phyloP scores from a whole-genome alignment of 1,140 invertebrate genomes.

The Nasonia vitripennis region DNA sequence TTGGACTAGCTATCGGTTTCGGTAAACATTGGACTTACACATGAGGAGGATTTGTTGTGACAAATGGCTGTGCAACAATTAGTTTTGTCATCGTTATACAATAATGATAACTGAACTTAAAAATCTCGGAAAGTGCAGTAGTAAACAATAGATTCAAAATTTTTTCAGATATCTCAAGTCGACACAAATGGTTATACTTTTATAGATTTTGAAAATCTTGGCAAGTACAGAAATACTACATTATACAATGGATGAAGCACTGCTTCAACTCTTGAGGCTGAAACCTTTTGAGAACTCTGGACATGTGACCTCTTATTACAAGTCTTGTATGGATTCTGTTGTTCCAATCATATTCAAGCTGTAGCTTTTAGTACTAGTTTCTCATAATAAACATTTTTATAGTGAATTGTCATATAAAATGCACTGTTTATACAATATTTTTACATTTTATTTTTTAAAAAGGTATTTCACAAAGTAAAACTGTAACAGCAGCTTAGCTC shows the following conservation, averaged over 20 bases:
- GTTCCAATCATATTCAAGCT: background rate
- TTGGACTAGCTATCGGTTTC: background rate
- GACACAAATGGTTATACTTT: no score
- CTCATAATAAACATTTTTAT: background rate
- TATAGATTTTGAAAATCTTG: no score
- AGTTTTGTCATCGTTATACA: background rate
- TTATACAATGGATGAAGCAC: background rate
- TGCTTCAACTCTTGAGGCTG: conserved; percentile 19
- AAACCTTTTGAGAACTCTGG: conserved; percentile 39
- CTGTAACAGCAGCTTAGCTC: background rate
- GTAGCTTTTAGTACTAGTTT: background rate
- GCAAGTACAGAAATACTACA: no score
- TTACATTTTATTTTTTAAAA: background rate
- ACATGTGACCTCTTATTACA: background rate
- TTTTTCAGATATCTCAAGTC: background rate
- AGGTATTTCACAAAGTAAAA: no score
- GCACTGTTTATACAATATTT: background rate
- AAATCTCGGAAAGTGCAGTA: no score
- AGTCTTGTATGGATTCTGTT: conserved; percentile 35
- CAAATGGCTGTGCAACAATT: background rate
- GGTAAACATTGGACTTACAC: background rate
- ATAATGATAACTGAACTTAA: no score
- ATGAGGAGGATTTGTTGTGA: background rate
- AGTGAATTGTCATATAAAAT: background rate
- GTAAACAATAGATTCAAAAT: no score